These are phyloP conservation scores for Crocidura indochinensis DNA, from an alignment of 2,797 vertebrate genomes.

Conservation along the genomic window DNA sequence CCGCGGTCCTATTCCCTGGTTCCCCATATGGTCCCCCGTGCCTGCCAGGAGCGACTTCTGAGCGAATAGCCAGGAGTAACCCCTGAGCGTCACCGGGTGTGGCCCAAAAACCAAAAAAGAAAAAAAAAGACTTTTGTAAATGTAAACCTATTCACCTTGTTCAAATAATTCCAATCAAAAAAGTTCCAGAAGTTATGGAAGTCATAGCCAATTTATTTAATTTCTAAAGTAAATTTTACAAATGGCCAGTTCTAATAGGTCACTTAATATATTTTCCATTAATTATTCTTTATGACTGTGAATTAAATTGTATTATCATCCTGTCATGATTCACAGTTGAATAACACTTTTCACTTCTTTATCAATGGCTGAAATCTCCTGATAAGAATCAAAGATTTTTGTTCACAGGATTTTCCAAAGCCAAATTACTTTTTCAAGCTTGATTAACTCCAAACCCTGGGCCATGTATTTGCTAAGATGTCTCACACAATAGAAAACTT, in stretches of 20 bases:
- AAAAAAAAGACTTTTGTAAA: no score
- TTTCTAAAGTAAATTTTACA: constrained; percentile 46
- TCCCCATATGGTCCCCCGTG: no score
- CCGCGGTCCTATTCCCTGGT: no score
- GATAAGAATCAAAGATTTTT: constrained; percentile 34
- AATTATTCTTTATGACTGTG: neutral
- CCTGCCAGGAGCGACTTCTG: no score
- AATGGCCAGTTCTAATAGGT: neutral
- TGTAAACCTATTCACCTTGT: neutral
- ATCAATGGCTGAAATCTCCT: neutral
- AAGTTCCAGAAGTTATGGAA: constrained; percentile 8
- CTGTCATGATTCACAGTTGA: neutral
- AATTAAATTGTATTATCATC: constrained; percentile 55
- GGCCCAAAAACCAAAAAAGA: no score
- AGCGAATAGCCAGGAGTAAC: no score
- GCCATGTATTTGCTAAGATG: constrained; percentile 10
- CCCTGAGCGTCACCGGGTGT: no score
- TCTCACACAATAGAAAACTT: neutral
- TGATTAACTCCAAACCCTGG: constrained; percentile 27
- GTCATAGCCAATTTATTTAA: neutral
- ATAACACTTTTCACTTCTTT: constrained; percentile 43
- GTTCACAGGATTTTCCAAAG: constrained; percentile 54
- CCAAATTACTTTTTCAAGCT: constrained; percentile 56
- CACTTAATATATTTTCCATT: neutral
- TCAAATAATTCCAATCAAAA: neutral